These are phyloP conservation scores for Doris montereyensis DNA, from an alignment of 2,888 invertebrate genomes.

Conservation along the genomic window DNA sequence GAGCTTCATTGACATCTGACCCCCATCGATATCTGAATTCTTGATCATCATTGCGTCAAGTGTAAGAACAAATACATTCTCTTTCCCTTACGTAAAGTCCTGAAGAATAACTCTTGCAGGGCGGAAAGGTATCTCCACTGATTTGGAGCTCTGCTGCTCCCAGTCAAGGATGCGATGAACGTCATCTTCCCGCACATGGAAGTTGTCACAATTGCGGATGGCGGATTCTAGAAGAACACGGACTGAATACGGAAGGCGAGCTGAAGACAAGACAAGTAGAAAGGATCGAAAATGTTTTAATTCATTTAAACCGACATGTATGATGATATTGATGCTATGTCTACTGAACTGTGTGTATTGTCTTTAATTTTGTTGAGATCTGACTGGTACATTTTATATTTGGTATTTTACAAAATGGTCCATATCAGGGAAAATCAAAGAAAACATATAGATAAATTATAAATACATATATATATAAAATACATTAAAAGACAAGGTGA, in stretches of 20 bases:
- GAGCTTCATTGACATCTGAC: too few relatives aligned
- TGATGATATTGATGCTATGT: background rate
- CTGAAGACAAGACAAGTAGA: slow-evolving; percentile 50
- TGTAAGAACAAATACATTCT: too few relatives aligned
- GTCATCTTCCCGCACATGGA: slow-evolving; percentile 85
- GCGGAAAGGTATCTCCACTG: slow-evolving; percentile 94
- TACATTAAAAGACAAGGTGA: too few relatives aligned
- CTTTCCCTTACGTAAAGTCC: slow-evolving; percentile 79
- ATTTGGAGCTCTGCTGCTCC: slow-evolving; percentile 82
- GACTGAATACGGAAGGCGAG: slow-evolving; percentile 88
- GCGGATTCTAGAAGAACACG: slow-evolving; percentile 95
- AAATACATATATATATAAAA: too few relatives aligned
- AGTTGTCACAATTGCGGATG: slow-evolving; percentile 95
- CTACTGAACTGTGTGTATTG: background rate
- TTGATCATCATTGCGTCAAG: too few relatives aligned
- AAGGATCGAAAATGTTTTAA: background rate
- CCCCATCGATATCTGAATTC: too few relatives aligned
- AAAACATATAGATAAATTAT: too few relatives aligned
- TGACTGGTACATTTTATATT: too few relatives aligned
- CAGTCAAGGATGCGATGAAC: slow-evolving; percentile 91
- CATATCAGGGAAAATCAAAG: too few relatives aligned
- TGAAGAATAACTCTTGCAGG: slow-evolving; percentile 96
- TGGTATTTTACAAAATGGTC: too few relatives aligned
- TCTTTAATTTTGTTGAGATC: background rate
- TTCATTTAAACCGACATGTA: background rate